phyloP scores from a whole-genome alignment of 1,140 invertebrate species.

The Achatina immaculata region DNA sequence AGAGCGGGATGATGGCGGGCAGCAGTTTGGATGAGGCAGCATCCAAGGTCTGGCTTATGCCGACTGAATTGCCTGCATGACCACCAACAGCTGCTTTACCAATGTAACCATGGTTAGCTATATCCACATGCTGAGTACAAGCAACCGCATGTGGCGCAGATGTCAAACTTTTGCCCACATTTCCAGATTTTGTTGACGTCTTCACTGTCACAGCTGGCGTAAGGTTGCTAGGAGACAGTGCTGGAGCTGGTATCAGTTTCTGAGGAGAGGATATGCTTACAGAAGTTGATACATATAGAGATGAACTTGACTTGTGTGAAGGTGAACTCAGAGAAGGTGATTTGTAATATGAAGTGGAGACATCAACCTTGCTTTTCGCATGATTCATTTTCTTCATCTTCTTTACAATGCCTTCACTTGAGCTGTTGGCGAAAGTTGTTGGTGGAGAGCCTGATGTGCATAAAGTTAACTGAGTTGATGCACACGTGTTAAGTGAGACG shows the following conservation, averaged over 20 bases:
- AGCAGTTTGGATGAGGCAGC: neutral
- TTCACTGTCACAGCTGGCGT: neutral
- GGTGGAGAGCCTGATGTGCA: no score
- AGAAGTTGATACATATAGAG: no score
- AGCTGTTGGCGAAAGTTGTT: no score
- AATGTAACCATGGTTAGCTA: neutral
- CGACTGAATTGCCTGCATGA: neutral
- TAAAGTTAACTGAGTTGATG: no score
- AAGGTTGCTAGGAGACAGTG: neutral
- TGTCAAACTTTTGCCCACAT: neutral
- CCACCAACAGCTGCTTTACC: neutral
- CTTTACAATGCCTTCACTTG: no score
- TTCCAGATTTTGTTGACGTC: no score
- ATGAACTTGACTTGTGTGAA: no score
- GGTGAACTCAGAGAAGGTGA: neutral
- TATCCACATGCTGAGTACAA: no score
- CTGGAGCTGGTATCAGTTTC: neutral
- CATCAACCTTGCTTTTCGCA: neutral
- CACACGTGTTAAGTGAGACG: neutral
- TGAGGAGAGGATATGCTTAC: no score
- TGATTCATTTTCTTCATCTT: no score
- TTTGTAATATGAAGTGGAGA: neutral
- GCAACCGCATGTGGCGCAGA: neutral
- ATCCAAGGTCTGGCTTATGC: neutral
- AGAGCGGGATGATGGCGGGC: conserved; percentile 5